Conservation (phyloP, 2,888 invertebrate species). For the Euproctis similis region DNA sequence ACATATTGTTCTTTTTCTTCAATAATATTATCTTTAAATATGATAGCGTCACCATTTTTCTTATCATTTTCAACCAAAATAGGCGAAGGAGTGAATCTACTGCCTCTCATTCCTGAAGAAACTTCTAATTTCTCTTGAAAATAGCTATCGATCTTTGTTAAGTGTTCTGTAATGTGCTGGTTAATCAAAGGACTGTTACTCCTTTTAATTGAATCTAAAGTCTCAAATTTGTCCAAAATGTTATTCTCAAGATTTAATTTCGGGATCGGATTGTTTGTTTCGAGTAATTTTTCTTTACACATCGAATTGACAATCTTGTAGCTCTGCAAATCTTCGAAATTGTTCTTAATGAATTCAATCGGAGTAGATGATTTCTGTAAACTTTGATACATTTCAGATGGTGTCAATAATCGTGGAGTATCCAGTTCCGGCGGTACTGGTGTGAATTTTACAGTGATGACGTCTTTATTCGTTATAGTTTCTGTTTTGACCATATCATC, state of each 20-base stretch:
- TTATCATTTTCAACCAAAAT: constrained; percentile 22
- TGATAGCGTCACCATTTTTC: constrained; percentile 6
- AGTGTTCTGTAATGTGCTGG: constrained; percentile 50
- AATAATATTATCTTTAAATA: constrained; percentile 4
- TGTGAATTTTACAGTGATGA: constrained; percentile 63
- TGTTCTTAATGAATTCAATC: constrained; percentile 47
- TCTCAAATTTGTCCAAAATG: constrained; percentile 18
- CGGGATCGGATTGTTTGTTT: constrained; percentile 19
- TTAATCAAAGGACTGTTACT: constrained; percentile 53
- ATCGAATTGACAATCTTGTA: constrained; percentile 67
- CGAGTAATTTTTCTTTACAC: constrained; percentile 45
- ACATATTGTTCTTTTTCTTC: constrained; percentile 11
- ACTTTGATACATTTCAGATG: constrained; percentile 29
- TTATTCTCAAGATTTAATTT: constrained; percentile 6
- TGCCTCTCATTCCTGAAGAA: constrained; percentile 34
- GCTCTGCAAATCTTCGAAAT: constrained; percentile 61
- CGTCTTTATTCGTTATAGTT: constrained; percentile 63
- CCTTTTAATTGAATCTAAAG: constrained; percentile 29
- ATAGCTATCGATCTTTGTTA: constrained; percentile 60
- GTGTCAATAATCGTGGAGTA: constrained; percentile 36
- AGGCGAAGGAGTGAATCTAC: constrained; percentile 17
- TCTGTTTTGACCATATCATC: constrained; percentile 63
- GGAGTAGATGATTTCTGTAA: constrained; percentile 37
- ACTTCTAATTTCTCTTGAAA: constrained; percentile 61
- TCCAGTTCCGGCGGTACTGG: constrained; percentile 58